Evolutionary conservation across 2,113 vertebrate species (phyloP).

Genomic region (Monarcha castaneiventris): DNA sequence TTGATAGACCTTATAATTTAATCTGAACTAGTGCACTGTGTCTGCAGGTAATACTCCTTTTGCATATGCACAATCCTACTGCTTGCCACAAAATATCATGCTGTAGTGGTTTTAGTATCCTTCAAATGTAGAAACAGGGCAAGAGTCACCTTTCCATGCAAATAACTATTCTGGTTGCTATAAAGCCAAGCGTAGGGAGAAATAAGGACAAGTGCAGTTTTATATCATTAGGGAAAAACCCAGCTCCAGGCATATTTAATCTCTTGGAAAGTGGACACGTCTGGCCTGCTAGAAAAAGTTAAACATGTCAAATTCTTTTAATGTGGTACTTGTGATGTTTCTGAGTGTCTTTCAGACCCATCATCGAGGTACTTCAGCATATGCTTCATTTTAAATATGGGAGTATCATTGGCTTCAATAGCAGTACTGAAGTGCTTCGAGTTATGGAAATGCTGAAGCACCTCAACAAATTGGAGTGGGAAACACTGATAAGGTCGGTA

Average conservation of each 20-base stretch:
- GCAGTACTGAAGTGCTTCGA: not conserved
- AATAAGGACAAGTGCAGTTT: not conserved
- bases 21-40: not conserved
- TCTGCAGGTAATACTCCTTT: not conserved
- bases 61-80: not conserved
- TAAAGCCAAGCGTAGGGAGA: not conserved
- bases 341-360: not conserved
- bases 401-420: not conserved
- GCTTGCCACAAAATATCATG: not conserved
- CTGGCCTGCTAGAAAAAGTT: not conserved
- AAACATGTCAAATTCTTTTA: not conserved
- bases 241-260: not conserved
- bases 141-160: not conserved
- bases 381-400: not conserved
- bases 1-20: slow-evolving; percentile 13
- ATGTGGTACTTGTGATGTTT: not conserved
- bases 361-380: not conserved
- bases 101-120: not conserved
- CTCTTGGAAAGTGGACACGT: not conserved
- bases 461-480: not conserved
- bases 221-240: not conserved
- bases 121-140: not conserved
- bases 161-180: not conserved
- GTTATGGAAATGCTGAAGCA: not conserved
- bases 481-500: not conserved